Conservation (phyloP, 2,113 vertebrate genomes). For the Phalacrocorax pelagicus region DNA sequence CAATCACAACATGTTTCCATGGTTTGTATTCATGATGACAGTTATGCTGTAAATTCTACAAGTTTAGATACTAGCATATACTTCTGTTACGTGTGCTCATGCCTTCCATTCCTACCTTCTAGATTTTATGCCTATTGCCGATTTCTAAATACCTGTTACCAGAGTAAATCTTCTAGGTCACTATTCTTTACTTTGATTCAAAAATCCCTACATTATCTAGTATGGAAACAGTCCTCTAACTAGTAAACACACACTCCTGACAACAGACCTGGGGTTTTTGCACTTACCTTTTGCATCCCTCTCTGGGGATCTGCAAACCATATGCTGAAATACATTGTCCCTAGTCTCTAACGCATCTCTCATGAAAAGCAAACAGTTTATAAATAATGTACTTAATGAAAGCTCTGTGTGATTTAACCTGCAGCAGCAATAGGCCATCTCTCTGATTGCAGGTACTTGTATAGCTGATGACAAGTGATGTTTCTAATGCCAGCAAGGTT, state of each 20-base stretch:
- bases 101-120: background rate
- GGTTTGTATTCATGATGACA: background rate
- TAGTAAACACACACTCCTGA: background rate
- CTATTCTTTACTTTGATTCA: background rate
- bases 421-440: background rate
- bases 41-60: background rate
- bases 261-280: background rate
- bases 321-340: background rate
- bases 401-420: background rate
- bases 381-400: background rate
- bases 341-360: background rate
- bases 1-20: background rate
- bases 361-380: background rate
- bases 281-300: background rate
- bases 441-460: background rate
- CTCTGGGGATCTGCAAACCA: background rate
- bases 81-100: background rate
- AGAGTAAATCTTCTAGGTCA: background rate
- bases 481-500: background rate
- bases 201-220: background rate
- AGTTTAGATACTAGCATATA: background rate
- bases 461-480: background rate
- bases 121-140: background rate
- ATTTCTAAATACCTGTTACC: background rate
- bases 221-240: background rate